A percentile compares a stretch with the other conserved stretches of the same genome.
phyloP scores from a whole-genome alignment of 2,797 vertebrate genomes.

The Nannoperca obscura region DNA sequence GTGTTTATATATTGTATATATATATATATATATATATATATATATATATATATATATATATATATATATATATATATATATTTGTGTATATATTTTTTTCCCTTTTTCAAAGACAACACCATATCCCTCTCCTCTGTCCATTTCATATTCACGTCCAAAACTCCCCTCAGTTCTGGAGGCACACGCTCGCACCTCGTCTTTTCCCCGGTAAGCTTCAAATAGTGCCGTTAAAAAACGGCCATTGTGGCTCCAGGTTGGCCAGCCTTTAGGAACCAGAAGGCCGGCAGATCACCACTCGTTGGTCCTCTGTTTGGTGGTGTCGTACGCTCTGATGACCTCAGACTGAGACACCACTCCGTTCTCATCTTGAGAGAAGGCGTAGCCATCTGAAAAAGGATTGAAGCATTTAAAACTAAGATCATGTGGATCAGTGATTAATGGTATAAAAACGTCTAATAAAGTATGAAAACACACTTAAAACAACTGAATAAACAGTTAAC shows the following conservation, averaged over 20 bases:
- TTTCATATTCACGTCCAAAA: slow-evolving; percentile 49
- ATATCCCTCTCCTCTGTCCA: slow-evolving; percentile 46
- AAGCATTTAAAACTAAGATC: not conserved
- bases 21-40: too few relatives aligned
- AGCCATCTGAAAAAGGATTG: slow-evolving; percentile 88
- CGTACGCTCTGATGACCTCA: slow-evolving; percentile 97
- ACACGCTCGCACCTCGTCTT: slow-evolving; percentile 46
- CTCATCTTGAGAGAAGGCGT: slow-evolving; percentile 99
- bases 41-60: too few relatives aligned
- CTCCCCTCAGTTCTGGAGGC: slow-evolving; percentile 56
- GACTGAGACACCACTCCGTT: slow-evolving; percentile 98
- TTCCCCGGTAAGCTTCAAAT: slow-evolving; percentile 51
- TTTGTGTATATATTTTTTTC: slow-evolving; percentile 14
- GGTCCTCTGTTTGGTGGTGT: slow-evolving; percentile 96
- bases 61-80: too few relatives aligned
- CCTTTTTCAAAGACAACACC: slow-evolving; percentile 59
- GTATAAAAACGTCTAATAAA: not conserved
- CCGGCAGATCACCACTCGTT: slow-evolving; percentile 91
- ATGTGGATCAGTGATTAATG: not conserved
- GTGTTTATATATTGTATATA: too few relatives aligned
- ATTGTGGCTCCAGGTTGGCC: slow-evolving; percentile 52
- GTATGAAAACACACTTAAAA: not conserved
- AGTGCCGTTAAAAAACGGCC: slow-evolving; percentile 55
- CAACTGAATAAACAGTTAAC: slow-evolving; percentile 24
- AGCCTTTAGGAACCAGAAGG: slow-evolving; percentile 41